Base-by-base conservation (phyloP, 2,888 invertebrate species). In the Colostygia pectinataria region DNA sequence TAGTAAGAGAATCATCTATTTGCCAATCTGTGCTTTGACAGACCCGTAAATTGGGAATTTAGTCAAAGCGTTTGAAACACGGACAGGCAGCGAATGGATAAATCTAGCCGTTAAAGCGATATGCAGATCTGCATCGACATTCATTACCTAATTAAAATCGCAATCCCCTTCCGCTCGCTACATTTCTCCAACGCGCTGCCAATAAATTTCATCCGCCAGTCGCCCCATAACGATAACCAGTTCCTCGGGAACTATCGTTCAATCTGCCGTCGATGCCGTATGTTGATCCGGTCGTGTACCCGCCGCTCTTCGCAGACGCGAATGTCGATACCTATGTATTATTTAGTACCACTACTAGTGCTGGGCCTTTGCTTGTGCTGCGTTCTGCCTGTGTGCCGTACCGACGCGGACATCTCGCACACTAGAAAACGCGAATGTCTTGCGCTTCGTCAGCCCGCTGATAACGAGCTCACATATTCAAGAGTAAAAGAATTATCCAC, bases 61-160 rank as follows among this genome's bases (percentile, higher is more conserved):
- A 80, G 76, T 71, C 70, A 70, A 56, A 61, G 74, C 72, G 71
- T 81, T 81, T 79, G 76, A 80, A 82, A 81, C 72, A 66, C 72
- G 73, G 77, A 81, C 81, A 77, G 75, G 71, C 71, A 80, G 77
- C 77, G 77, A 79, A 80, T 77, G 77, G 81, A 89, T 89, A 89
- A 89, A 88, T 88, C 86, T 87, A 87, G 82, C 82, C 76, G 84
- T 82, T 84, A 81, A 82, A 82, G 76, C 86, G 85, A 89, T 88
- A 88, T 88, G 88, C 88, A 89, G 88, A 90, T 90, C 88, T 82
- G 83, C 86, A 87, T 89, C 88, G 89, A 90, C 90, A 85, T 90
- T 88, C 88, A 90, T 90, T 89, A 88, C 90, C 90, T 90, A 90
- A 90, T 89, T 90, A 90, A 90, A 90, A 89, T 88, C 86, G 89